A percentile compares a stretch with the other conserved stretches of the same genome.
Conservation (phyloP, 2,113 vertebrate genomes). For the Corythornis madagascariensis region DNA sequence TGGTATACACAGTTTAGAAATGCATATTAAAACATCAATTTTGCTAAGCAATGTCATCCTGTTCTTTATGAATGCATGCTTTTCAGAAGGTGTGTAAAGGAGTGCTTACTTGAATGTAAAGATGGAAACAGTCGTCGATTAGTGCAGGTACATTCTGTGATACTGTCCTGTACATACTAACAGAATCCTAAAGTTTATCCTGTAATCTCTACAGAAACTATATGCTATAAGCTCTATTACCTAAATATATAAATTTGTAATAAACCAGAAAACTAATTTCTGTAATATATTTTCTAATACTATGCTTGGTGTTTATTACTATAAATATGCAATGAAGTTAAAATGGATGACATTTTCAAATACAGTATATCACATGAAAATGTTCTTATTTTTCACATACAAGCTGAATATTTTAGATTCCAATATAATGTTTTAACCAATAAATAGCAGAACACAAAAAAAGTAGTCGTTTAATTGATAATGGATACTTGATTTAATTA, state of each 20-base stretch:
- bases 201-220: not conserved
- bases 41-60: not conserved
- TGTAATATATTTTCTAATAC: not conserved
- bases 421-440: not conserved
- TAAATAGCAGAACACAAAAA: not conserved
- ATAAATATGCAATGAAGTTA: slow-evolving; percentile 1
- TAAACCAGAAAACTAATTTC: not conserved
- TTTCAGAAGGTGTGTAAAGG: not conserved
- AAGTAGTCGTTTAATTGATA: not conserved
- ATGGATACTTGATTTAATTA: not conserved
- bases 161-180: not conserved
- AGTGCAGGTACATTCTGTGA: not conserved
- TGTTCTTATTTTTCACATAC: not conserved
- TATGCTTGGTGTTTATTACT: not conserved
- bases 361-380: not conserved
- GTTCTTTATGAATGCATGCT: not conserved
- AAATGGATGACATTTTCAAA: slow-evolving; percentile 11
- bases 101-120: not conserved
- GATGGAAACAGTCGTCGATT: not conserved
- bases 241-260: slow-evolving; percentile 21
- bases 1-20: not conserved
- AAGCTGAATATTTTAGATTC: slow-evolving; percentile 4
- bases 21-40: not conserved
- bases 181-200: not conserved
- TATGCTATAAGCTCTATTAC: slow-evolving; percentile 2